These are phyloP conservation scores for Hemaris fuciformis DNA, from an alignment of 2,888 invertebrate genomes.

Conservation along the genomic window DNA sequence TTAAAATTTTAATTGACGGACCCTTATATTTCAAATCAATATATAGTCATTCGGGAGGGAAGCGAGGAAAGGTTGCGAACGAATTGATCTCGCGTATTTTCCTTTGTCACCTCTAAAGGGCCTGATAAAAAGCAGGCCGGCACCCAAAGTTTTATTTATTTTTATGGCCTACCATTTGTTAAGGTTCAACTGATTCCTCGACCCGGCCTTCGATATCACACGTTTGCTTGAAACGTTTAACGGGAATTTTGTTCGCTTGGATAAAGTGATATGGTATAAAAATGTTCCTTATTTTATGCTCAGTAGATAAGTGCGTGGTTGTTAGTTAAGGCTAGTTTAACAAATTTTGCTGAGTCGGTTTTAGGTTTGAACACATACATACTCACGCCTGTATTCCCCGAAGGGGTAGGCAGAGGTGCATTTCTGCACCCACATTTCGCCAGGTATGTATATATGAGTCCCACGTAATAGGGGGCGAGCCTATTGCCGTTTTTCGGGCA, in stretches of 20 bases:
- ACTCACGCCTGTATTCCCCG: no score
- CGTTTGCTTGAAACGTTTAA: not conserved
- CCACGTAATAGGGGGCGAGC: no score
- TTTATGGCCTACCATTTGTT: conserved; percentile 60
- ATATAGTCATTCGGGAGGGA: not conserved
- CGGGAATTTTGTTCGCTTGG: not conserved
- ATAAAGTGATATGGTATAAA: not conserved
- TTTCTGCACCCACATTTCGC: no score
- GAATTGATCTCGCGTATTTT: conserved; percentile 49
- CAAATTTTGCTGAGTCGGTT: no score
- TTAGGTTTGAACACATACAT: no score
- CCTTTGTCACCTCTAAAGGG: conserved; percentile 42
- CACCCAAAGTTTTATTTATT: conserved; percentile 63
- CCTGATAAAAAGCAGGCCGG: conserved; percentile 50
- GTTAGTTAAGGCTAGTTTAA: no score
- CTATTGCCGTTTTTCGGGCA: no score
- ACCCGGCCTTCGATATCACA: conserved; percentile 25
- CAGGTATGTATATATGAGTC: no score
- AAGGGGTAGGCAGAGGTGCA: no score
- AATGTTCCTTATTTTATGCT: not conserved
- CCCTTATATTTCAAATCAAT: conserved; percentile 1
- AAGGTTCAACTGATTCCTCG: conserved; percentile 31
- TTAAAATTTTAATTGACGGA: not conserved
- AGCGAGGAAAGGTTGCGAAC: conserved; percentile 41
- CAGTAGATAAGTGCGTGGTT: not conserved